Evolutionary conservation across 2,888 invertebrate species (phyloP).

Genomic region (Synanthedon myopaeformis): DNA sequence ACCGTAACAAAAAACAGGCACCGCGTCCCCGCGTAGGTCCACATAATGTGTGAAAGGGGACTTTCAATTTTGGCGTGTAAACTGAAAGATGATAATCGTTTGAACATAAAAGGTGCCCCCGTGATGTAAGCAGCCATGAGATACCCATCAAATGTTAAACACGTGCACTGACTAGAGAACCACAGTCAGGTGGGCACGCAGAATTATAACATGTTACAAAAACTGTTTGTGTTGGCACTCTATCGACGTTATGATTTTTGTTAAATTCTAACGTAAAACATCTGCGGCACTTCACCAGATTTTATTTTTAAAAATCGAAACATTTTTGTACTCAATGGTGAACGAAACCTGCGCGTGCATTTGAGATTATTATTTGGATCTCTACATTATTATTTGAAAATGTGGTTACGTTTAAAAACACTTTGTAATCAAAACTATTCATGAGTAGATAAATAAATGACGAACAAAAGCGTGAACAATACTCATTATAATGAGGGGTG

Average conservation of each 20-base stretch:
- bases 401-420: no score
- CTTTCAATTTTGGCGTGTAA: constrained; percentile 24
- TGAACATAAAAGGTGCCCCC: constrained; percentile 25
- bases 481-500: no score
- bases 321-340: background rate
- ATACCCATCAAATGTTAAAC: constrained; percentile 49
- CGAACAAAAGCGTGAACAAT: no score
- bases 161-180: constrained; percentile 52
- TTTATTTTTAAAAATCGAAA: background rate
- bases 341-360: no score
- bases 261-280: background rate
- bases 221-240: constrained; percentile 29
- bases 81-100: constrained; percentile 32
- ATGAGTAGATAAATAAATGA: no score
- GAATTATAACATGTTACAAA: constrained; percentile 4
- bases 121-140: constrained; percentile 40
- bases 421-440: no score
- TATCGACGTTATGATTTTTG: constrained; percentile 12
- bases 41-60: constrained; percentile 12
- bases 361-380: no score
- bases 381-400: no score
- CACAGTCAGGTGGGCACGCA: constrained; percentile 49
- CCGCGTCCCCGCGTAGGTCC: constrained; percentile 30
- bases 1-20: constrained; percentile 43
- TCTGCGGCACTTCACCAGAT: background rate